phyloP scores from a whole-genome alignment of 2,888 invertebrate genomes.

The Coronaproctus castanopsis region DNA sequence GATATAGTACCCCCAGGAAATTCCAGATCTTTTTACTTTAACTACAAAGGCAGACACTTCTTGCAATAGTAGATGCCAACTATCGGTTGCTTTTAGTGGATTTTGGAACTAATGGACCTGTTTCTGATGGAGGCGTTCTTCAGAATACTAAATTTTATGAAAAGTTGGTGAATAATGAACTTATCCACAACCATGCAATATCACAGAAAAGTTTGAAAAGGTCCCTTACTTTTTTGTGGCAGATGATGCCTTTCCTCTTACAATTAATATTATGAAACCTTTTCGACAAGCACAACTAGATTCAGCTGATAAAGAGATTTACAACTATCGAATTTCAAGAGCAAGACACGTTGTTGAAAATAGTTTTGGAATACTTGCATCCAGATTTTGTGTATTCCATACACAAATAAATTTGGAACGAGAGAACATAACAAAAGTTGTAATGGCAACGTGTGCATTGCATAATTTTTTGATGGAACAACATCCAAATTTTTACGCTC shows the following conservation, averaged over 20 bases:
- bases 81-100: constrained; percentile 18
- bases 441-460: too few relatives aligned
- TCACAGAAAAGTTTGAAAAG: neutral
- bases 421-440: too few relatives aligned
- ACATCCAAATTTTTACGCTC: too few relatives aligned
- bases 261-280: constrained; percentile 4
- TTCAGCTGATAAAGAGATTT: neutral
- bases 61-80: constrained; percentile 22
- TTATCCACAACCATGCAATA: neutral
- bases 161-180: too few relatives aligned
- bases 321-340: neutral
- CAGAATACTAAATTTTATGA: constrained; percentile 6
- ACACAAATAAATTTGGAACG: too few relatives aligned
- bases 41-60: constrained; percentile 22
- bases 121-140: constrained; percentile 15
- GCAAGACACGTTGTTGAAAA: constrained; percentile 1
- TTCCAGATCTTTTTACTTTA: too few relatives aligned
- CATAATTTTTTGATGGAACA: too few relatives aligned
- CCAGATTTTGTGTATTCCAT: constrained; percentile 2
- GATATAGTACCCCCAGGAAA: too few relatives aligned
- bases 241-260: constrained; percentile 5
- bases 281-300: neutral
- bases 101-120: constrained; percentile 13
- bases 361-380: constrained; percentile 7
- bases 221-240: constrained; percentile 3